Evolutionary conservation across 2,888 invertebrate genomes (phyloP), one percentile per base, ranked within the genome.

Genomic region (Pollenia griseotomentosa): DNA sequence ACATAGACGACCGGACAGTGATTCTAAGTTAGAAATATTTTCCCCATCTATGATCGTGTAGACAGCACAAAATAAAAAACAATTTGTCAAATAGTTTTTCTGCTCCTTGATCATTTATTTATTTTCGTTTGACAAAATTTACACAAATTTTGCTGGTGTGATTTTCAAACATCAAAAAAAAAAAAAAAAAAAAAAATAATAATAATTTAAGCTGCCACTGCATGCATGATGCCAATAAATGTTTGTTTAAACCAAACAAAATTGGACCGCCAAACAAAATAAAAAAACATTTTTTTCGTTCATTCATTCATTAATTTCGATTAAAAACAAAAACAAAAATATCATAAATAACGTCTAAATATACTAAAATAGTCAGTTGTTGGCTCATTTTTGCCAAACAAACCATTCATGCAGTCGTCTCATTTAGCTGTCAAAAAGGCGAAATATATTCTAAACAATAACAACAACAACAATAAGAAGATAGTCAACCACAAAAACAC

Each of bases 371-470:
- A 44, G 63, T 14, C 63, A 63, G 16, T 65, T 19, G 46, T 12
- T 57, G 11, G 57, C 23, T 55, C 42, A 19, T 65, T 75, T 51
- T n/a, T n/a, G 33, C 33, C 33, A 33, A 33, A 33, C 33, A 6
- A 66, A 48, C 14, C 5, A 63, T 44, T 61, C 53, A 55, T 71
- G 42, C 14, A 70, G 12, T 33, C 59, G 10, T 75, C 53, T 75
- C 16, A 40, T 51, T 75, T 74, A 33, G 59, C 74, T 75, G 74
- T 68, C 74, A 68, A 82, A 83, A 68, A 66, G 5, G 23, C 44
- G 48, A 48, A 82, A 48, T 66, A 46, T 46, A 46, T 55, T 81
- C 55, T 73, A 55, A 71, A 68, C 59, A 83, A 53, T 68, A 74
- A 61, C 59, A 65, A 65, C 44, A 53, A 53, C 0, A 59, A 19